Conservation (phyloP, 2,888 invertebrate species). For the Ligdia adustata region DNA sequence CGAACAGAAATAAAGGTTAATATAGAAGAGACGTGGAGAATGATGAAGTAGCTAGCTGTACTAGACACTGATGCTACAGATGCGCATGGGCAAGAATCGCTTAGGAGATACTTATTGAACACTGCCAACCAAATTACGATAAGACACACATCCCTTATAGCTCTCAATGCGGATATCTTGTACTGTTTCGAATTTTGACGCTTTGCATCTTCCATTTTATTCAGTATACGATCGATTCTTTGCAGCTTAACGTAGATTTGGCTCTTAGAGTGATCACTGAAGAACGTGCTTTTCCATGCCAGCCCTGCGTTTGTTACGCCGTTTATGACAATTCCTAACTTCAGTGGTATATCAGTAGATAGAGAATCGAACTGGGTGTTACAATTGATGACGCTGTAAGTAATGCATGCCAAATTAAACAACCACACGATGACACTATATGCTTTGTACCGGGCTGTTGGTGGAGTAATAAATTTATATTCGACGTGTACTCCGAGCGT, state of each 20-base stretch:
- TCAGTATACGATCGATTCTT: conserved; percentile 55
- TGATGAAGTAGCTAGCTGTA: conserved; percentile 44
- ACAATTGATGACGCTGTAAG: conserved; percentile 39
- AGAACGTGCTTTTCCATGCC: conserved; percentile 45
- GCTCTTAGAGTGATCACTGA: conserved; percentile 37
- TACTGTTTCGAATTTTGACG: conserved; percentile 42
- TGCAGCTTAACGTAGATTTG: conserved; percentile 63
- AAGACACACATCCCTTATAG: conserved; percentile 11
- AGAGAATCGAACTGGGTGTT: conserved; percentile 35
- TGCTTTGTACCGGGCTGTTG: conserved; percentile 44
- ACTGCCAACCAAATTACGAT: conserved; percentile 33
- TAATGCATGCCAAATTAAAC: conserved; percentile 38
- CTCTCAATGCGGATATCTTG: conserved; percentile 19
- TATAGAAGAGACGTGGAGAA: conserved; percentile 44
- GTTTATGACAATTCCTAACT: conserved; percentile 44
- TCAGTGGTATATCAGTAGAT: conserved; percentile 44
- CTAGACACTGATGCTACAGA: conserved; percentile 35
- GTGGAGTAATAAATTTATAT: conserved; percentile 52
- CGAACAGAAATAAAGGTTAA: conserved; percentile 46
- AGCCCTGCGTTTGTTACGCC: conserved; percentile 39
- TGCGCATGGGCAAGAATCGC: conserved; percentile 40
- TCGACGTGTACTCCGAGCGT: conserved; percentile 54
- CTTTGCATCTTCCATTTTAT: conserved; percentile 42
- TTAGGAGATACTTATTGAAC: conserved; percentile 40
- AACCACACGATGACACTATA: conserved; percentile 49